A percentile compares a stretch with the other conserved stretches of the same genome.
Evolutionary conservation across 2,888 invertebrate species (phyloP).

Genomic region (Drosophila multiciliata): DNA sequence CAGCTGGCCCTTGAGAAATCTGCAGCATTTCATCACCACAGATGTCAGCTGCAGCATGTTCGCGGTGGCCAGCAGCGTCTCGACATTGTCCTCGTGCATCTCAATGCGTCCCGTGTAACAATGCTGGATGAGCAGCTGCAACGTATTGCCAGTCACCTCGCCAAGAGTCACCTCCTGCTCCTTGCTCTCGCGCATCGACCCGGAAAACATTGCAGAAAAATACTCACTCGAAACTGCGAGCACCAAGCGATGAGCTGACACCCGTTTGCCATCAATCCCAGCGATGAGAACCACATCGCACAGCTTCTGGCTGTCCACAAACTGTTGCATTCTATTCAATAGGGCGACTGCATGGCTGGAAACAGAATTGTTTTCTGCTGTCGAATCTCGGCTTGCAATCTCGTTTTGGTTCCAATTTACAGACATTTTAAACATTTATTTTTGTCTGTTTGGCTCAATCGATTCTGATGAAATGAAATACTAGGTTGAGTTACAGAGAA

Average conservation of each 20-base stretch:
- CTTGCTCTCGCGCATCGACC: constrained; percentile 86
- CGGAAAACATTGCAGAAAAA: constrained; percentile 89
- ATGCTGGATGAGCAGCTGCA: no score
- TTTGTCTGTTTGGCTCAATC: background rate
- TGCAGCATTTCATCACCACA: constrained; percentile 95
- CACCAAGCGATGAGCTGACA: constrained; percentile 94
- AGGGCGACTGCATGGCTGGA: constrained; percentile 92
- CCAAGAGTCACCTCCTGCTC: constrained; percentile 93
- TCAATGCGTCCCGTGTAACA: no score
- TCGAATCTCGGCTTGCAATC: constrained; percentile 76
- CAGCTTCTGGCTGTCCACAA: no score
- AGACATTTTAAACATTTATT: background rate
- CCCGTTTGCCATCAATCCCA: constrained; percentile 87
- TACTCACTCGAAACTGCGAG: constrained; percentile 96
- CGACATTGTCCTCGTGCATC: constrained; percentile 95
- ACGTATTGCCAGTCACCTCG: constrained; percentile 86
- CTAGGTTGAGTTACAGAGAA: no score
- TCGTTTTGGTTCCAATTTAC: no score
- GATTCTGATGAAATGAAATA: no score
- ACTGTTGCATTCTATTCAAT: constrained; percentile 85
- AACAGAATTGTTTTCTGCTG: constrained; percentile 86
- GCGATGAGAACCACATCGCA: no score
- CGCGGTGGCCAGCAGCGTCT: constrained; percentile 93
- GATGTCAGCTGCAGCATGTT: constrained; percentile 93
- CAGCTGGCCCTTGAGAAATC: constrained; percentile 93